Base-by-base conservation (phyloP, 2,113 vertebrate species). In the Mesitornis unicolor region DNA sequence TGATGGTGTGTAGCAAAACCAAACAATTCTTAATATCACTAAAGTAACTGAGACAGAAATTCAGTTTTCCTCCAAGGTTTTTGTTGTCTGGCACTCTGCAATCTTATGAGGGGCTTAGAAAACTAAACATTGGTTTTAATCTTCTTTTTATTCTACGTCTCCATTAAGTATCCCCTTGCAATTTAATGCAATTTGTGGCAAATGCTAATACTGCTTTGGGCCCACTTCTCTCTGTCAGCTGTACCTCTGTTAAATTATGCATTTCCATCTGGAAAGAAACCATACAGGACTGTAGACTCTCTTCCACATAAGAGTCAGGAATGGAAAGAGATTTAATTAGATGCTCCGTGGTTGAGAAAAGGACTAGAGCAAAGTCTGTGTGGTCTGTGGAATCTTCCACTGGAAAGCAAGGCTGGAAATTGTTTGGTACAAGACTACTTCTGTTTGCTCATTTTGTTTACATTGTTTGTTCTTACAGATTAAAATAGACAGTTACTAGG, bases 211-310 rank as follows among this genome's bases (percentile, higher is more conserved):
- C 84, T 96, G 96, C 96, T 96, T 92, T 95, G 91, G 89, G 95
- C 95, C 88, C 95, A 96, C 95, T 98, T 96, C 92, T 97, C 97
- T 88, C 95, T 96, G 94, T 97, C 95, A 98, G 96, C 96, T 97
- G 91, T 90, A 90, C 97, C 96, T 95, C 95, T 97, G 90, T 95
- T 98, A 97, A 98, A 98, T 98, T 97, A 98, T 98, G 97, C 95
- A 97, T 97, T 98, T 98, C 97, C 96, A 98, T 97, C 95, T 97
- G 97, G 94, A 97, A 95, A 91, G 86, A 97, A 96, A 96, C 67
- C 76, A 59, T 94, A 89, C 87, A 95, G 94, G 95, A 91, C 96
- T 97, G 90, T 90, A 97, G 80, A 79, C 80, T 95, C 51, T 78
- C 95, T 93, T 97, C 96, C 82, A 96, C 89, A n/a, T 97, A 77